Base-by-base conservation (phyloP, 2,797 vertebrate species). In the Bradypus variegatus region DNA sequence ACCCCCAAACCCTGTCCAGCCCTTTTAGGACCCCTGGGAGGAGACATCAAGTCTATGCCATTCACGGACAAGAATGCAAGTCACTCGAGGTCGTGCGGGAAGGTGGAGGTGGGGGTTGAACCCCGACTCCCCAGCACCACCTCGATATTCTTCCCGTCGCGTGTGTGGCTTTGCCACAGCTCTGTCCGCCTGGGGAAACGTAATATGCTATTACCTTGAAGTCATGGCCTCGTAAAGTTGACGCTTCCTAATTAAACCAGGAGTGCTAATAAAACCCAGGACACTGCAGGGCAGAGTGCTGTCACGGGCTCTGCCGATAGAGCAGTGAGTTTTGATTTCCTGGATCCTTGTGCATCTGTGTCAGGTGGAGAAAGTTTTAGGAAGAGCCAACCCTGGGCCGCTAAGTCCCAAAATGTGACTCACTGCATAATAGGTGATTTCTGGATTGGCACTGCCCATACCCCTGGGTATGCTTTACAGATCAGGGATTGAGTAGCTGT, bases 211-310 rank as follows among this genome's bases (percentile, higher is more conserved):
- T 93, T 93, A 79, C 90, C 77, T 94, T 87, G 53, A 92, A 86
- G 53, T 90, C 85, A 84, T 1, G 41, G 78, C 62, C 86, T 94
- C 77, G 8, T 94, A 87, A 95, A 94, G n/a, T 94, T 94, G 86
- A 77, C 10, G 55, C 69, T 77, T 90, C 19, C 38, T 92, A 73
- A 83, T 91, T 94, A 90, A 79, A 50, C 15, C 33, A 77, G 27
- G 18, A 38, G 33, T 92, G 55, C 94, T 90, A 77, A 33, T 88
- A 73, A 92, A 91, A 76, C 60, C 19, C 81, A 67, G 60, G 79
- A 87, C 86, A 45, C 70, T n/a, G 6, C 6, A 45, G 77, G 36
- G 16, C 60, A 27, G 50, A 72, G 64, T 18, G n/a, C 19, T 53
- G 55, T 31, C 12, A 12, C 36, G 72, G 29, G 27, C 55, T 70